These are phyloP conservation scores for Ophion costatus DNA, from an alignment of 2,888 invertebrate genomes.

Conservation along the genomic window DNA sequence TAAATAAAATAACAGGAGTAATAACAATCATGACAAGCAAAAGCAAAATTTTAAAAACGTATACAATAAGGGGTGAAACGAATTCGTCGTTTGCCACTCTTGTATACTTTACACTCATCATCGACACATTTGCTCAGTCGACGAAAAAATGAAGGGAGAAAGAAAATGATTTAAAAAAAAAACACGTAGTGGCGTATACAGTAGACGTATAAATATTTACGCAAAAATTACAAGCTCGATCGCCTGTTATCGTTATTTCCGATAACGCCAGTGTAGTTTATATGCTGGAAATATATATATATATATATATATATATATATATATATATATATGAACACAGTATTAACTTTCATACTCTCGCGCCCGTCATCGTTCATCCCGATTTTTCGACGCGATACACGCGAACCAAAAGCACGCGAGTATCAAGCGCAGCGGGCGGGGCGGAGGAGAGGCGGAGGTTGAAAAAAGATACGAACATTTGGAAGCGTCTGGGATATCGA, in stretches of 20 bases:
- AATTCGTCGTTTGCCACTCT: constrained; percentile 32
- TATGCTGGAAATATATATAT: too few relatives aligned
- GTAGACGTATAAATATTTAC: constrained; percentile 16
- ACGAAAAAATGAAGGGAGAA: constrained; percentile 23
- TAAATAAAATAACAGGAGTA: too few relatives aligned
- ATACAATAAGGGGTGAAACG: too few relatives aligned
- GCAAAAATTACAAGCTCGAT: constrained; percentile 1
- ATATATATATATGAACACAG: too few relatives aligned
- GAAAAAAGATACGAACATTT: constrained; percentile 5
- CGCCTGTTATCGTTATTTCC: neutral
- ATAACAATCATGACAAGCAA: too few relatives aligned
- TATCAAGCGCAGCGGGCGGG: neutral
- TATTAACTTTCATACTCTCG: neutral
- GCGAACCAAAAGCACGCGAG: neutral
- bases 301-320: too few relatives aligned
- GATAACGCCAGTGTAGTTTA: neutral
- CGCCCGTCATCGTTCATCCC: neutral
- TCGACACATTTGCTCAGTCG: constrained; percentile 27
- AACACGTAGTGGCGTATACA: neutral
- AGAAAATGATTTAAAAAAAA: constrained; percentile 10
- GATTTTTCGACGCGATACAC: neutral
- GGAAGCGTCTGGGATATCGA: neutral
- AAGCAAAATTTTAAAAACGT: too few relatives aligned
- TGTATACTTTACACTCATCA: constrained; percentile 37
- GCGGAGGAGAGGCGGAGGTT: neutral